Conservation (phyloP, 1,140 invertebrate genomes). For the Drosophila aff. region DNA sequence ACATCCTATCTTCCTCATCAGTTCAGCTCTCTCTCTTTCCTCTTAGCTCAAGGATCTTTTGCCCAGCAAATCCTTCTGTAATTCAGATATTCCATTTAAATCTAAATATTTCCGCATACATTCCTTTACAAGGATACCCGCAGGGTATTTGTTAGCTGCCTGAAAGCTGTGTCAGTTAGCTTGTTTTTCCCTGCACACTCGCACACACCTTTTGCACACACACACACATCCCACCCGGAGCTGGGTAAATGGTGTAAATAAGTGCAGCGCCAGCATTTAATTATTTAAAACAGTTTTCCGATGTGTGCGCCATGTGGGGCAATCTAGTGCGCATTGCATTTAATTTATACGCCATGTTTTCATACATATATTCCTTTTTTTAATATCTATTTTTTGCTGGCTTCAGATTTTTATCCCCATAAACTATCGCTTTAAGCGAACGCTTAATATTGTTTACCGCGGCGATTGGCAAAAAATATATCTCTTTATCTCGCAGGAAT, state of each 20-base stretch:
- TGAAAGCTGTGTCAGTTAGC: neutral
- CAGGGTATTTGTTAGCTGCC: neutral
- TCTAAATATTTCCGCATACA: neutral
- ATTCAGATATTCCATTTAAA: neutral
- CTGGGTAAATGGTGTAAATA: conserved; percentile 36
- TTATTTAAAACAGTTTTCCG: conserved; percentile 60
- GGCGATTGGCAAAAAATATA: conserved; percentile 45
- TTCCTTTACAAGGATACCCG: neutral
- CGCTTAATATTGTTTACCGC: conserved; percentile 41
- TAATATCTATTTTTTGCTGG: conserved; percentile 20
- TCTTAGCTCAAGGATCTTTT: too few species aligned
- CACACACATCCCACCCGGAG: neutral
- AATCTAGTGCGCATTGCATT: conserved; percentile 39
- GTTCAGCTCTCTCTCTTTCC: too few species aligned
- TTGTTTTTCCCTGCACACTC: conserved; percentile 6
- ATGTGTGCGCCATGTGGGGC: conserved; percentile 20
- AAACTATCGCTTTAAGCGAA: conserved; percentile 50
- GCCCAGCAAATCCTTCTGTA: neutral
- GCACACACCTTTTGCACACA: conserved; percentile 5
- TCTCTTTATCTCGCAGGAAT: conserved; percentile 22
- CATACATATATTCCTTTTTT: conserved; percentile 5
- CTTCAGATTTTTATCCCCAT: conserved; percentile 23
- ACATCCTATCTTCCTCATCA: too few species aligned
- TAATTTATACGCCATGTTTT: conserved; percentile 52
- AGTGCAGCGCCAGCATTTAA: conserved; percentile 55